Conservation (phyloP, 2,888 invertebrate species). For the Cantharis lateralis region DNA sequence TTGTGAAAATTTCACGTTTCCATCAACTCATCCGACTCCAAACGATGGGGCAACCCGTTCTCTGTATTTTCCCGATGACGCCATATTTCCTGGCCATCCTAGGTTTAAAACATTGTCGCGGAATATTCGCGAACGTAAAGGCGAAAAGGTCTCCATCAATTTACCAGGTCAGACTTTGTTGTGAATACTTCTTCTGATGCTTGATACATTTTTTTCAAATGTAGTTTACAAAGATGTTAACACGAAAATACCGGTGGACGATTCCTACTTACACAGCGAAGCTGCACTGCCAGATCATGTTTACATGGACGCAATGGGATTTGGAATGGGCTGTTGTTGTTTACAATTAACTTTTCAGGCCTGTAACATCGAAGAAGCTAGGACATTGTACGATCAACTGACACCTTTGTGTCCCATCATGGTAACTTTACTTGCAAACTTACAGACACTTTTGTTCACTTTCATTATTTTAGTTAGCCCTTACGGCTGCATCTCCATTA, state of each 20-base stretch:
- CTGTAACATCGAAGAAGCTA: slow-evolving; percentile 93
- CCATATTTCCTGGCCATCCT: slow-evolving; percentile 94
- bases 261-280: slow-evolving; percentile 66
- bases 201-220: not conserved
- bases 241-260: slow-evolving; percentile 84
- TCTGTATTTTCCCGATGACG: slow-evolving; percentile 92
- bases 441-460: not conserved
- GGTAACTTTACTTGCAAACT: slow-evolving; percentile 60
- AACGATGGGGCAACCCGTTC: slow-evolving; percentile 78
- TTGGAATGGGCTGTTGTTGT: slow-evolving; percentile 99
- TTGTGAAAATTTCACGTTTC: slow-evolving; percentile 85
- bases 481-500: slow-evolving; percentile 95
- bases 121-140: slow-evolving; percentile 89
- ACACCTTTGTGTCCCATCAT: slow-evolving; percentile 96
- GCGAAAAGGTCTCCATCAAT: slow-evolving; percentile 95
- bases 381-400: slow-evolving; percentile 95
- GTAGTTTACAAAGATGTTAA: slow-evolving; percentile 87
- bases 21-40: slow-evolving; percentile 73
- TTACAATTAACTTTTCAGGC: slow-evolving; percentile 96
- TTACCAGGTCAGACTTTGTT: slow-evolving; percentile 76
- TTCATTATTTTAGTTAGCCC: slow-evolving; percentile 72
- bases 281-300: slow-evolving; percentile 87
- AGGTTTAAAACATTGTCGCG: slow-evolving; percentile 90
- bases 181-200: not conserved
- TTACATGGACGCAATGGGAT: slow-evolving; percentile 99